Base-by-base conservation (phyloP, 2,888 invertebrate genomes). In the Diarsia mendica region DNA sequence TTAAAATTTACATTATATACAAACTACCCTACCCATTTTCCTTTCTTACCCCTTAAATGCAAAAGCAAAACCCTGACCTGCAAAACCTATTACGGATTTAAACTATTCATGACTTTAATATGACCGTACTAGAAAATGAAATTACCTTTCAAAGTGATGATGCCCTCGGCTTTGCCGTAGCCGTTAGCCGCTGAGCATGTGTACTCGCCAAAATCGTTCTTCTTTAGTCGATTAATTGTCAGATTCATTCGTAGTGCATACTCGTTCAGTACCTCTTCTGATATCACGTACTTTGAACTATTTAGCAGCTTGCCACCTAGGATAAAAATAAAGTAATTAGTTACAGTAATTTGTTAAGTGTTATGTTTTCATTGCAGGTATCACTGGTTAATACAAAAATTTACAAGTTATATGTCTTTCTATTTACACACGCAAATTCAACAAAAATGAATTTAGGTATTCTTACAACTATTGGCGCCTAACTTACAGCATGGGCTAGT, bases 241-340 rank as follows among this genome's bases (percentile, higher is more conserved):
- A 99, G 96, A 93, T 98, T 98, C 97, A 98, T 98, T 85, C 97
- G 97, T 92, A 98, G 97, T 64, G 98, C 97, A 93, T 98, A 98
- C 86, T 98, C 97, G 93, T 97, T 98, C 85, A 98, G 91, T 79
- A 96, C 93, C 53, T 97, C 97, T 91, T 98, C 98, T 23, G 97
- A 97, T 95, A 98, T 98, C 75, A 97, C 96, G 92, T 98, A 98
- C 94, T 98, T 98, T 77, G 97, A 97, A 88, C 97, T 97, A 84
- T 97, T 97, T 86, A 98, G 97, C 80, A 98, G 94, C 93, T 98
- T 98, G 80, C 98, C 97, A 85, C 97, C 98, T 98, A 23, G 91
- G 90, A 82, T 82, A 75, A 85, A 79, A 77, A 67, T 15, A 51
- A 72, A 58, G 1, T 15, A n/a, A 6, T 61, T 61, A 9, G 15